phyloP scores from a whole-genome alignment of 2,113 vertebrate species.

The Hyaena hyaena region DNA sequence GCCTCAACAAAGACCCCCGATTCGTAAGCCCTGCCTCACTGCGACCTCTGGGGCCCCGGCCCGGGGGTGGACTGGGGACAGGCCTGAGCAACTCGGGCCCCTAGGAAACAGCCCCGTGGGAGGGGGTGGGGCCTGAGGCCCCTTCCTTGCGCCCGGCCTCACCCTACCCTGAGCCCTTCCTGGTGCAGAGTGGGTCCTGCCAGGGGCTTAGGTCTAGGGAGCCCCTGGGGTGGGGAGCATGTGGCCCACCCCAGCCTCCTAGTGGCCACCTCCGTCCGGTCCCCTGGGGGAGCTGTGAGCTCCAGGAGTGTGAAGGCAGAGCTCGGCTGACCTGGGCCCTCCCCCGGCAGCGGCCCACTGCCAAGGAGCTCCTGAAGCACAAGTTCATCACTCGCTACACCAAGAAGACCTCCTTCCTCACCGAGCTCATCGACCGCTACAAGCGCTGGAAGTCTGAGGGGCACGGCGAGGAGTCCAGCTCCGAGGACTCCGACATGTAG shows the following conservation, averaged over 20 bases:
- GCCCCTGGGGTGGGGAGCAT: neutral
- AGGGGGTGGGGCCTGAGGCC: neutral
- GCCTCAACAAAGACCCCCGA: slow-evolving; percentile 98
- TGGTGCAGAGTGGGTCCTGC: accelerated
- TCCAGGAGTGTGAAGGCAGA: neutral
- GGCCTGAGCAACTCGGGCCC: neutral
- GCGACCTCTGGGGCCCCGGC: neutral
- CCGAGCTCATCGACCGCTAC: slow-evolving; percentile 96
- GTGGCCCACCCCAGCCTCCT: neutral
- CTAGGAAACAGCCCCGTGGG: no score
- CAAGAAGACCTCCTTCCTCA: slow-evolving; percentile 98
- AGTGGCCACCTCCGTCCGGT: neutral
- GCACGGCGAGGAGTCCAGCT: slow-evolving; percentile 96
- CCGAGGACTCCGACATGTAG: slow-evolving; percentile 97
- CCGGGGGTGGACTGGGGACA: neutral
- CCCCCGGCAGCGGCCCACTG: slow-evolving; percentile 92
- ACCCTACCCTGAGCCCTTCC: neutral
- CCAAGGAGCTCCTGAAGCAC: slow-evolving; percentile 98
- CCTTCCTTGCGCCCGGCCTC: neutral
- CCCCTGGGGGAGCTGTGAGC: neutral
- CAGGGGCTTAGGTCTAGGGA: neutral
- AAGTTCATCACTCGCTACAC: slow-evolving; percentile 96
- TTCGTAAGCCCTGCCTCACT: slow-evolving; percentile 90
- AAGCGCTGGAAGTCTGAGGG: slow-evolving; percentile 98
- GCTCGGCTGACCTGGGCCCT: accelerated